Evolutionary conservation across 2,797 vertebrate genomes (phyloP).

Genomic region (Rhabdomys pumilio): DNA sequence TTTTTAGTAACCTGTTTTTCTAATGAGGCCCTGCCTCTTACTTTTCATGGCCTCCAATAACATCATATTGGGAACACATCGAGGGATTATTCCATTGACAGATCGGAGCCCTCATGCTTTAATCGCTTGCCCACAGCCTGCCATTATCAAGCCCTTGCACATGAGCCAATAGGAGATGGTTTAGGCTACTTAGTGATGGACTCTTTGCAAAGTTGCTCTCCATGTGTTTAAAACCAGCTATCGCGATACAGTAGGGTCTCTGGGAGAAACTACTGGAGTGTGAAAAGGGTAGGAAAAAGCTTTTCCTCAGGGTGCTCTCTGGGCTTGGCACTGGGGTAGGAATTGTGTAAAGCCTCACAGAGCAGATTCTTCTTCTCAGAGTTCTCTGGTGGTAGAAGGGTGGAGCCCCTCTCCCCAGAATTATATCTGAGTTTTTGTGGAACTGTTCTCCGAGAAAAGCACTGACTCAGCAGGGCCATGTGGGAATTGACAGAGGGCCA

Average conservation of each 20-base stretch:
- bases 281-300: neutral
- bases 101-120: neutral
- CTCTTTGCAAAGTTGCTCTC: neutral
- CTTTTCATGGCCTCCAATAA: neutral
- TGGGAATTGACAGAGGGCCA: neutral
- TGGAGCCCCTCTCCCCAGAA: neutral
- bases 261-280: neutral
- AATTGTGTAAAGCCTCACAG: neutral
- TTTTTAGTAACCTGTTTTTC: neutral
- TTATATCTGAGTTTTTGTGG: constrained; percentile 1
- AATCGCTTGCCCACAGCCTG: neutral
- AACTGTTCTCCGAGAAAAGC: neutral
- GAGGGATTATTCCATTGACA: neutral
- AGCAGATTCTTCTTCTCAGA: neutral
- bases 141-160: neutral
- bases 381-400: neutral
- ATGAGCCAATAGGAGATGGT: neutral
- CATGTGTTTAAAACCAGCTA: constrained; percentile 13
- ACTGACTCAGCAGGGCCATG: neutral
- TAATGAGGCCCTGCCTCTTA: neutral
- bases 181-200: neutral
- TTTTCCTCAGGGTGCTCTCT: neutral
- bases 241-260: neutral
- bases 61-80: neutral
- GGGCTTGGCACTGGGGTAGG: neutral